Conservation (phyloP, 1,140 invertebrate species). For the Drosophila busckii region DNA sequence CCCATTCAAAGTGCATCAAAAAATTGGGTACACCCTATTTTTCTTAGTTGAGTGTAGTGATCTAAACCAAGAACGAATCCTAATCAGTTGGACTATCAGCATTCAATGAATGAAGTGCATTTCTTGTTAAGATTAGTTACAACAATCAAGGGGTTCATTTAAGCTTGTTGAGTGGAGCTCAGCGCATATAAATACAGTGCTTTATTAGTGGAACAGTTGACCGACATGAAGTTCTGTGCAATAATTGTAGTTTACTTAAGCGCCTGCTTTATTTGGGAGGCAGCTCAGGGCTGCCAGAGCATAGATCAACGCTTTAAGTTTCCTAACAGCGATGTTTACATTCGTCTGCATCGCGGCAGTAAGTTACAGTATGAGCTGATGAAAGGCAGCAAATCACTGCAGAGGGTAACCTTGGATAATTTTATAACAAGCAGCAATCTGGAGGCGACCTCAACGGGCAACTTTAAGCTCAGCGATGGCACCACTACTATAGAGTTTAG, state of each 20-base stretch:
- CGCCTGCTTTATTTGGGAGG: conserved; percentile 23
- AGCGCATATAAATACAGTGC: conserved; percentile 9
- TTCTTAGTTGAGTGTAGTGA: too few relatives aligned
- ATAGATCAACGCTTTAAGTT: conserved; percentile 67
- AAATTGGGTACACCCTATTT: too few relatives aligned
- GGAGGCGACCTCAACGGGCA: conserved; percentile 30
- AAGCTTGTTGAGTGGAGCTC: not conserved
- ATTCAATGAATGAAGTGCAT: conserved; percentile 28
- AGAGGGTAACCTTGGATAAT: conserved; percentile 65
- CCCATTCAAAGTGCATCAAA: too few relatives aligned
- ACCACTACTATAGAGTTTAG: conserved; percentile 47
- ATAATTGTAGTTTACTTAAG: conserved; percentile 15
- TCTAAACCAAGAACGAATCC: too few relatives aligned
- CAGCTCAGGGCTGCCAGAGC: conserved; percentile 20
- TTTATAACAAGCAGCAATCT: conserved; percentile 49
- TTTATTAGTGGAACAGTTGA: not conserved
- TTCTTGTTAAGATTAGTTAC: conserved; percentile 15
- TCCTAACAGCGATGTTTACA: conserved; percentile 58
- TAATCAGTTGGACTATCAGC: conserved; percentile 15
- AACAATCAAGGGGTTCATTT: conserved; percentile 55
- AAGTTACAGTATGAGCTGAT: conserved; percentile 67
- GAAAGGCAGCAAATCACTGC: conserved; percentile 51
- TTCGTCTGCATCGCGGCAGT: conserved; percentile 45
- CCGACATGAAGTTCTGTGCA: conserved; percentile 24
- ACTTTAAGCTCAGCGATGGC: conserved; percentile 46